phyloP scores from a whole-genome alignment of 2,113 vertebrate species.

The Callaeas wilsoni region DNA sequence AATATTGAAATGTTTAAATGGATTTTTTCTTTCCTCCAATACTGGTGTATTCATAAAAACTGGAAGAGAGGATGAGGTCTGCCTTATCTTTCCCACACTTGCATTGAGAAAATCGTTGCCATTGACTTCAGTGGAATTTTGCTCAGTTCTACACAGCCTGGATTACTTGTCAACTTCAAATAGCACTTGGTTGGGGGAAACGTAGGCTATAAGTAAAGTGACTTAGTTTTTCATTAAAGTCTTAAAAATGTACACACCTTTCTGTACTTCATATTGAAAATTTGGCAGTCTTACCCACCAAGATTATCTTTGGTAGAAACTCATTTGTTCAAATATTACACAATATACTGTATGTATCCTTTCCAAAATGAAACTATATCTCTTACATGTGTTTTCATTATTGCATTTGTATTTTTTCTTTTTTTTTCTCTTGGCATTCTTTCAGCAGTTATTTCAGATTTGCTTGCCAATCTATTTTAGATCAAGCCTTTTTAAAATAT shows the following conservation, averaged over 20 bases:
- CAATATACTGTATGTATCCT: neutral
- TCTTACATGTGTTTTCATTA: slow-evolving; percentile 35
- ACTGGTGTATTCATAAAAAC: neutral
- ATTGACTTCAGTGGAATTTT: neutral
- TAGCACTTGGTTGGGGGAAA: neutral
- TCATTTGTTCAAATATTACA: slow-evolving; percentile 34
- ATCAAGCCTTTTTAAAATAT: slow-evolving; percentile 9
- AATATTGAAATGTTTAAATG: neutral
- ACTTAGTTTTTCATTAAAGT: neutral
- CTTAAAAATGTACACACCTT: neutral
- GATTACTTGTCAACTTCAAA: neutral
- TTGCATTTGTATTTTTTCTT: slow-evolving; percentile 7
- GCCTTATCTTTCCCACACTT: neutral
- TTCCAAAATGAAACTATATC: slow-evolving; percentile 51
- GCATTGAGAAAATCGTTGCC: neutral
- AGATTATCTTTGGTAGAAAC: slow-evolving; percentile 14
- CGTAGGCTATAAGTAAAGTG: neutral
- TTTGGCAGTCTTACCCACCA: neutral
- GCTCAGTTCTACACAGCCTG: neutral
- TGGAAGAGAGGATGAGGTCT: neutral
- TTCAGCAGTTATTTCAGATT: slow-evolving; percentile 52
- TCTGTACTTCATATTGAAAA: neutral
- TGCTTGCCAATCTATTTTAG: slow-evolving; percentile 43
- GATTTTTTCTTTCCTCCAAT: neutral
- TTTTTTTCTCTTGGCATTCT: slow-evolving; percentile 7